Conservation (phyloP, 2,113 vertebrate genomes). For the Ariopsis seemanni region DNA sequence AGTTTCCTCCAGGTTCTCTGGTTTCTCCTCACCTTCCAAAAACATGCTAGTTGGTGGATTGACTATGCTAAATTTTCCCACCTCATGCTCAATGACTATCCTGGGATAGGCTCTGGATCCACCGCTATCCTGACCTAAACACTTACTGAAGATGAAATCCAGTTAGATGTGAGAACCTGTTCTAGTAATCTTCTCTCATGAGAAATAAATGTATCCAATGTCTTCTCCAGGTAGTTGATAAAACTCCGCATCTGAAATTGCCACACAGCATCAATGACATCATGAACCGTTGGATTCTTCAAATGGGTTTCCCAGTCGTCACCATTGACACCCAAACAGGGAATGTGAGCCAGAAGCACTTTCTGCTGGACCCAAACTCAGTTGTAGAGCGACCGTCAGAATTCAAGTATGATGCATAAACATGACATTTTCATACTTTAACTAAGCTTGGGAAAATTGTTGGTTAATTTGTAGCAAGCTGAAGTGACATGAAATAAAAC, state of each 20-base stretch:
- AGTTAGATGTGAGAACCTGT: neutral
- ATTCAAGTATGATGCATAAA: slow-evolving; percentile 77
- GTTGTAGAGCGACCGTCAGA: slow-evolving; percentile 74
- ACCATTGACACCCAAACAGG: slow-evolving; percentile 79
- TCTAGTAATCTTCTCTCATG: neutral
- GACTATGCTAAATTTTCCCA: neutral
- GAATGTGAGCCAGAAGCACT: slow-evolving; percentile 79
- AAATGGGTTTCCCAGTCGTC: slow-evolving; percentile 93
- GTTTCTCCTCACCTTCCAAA: neutral
- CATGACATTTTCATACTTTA: neutral
- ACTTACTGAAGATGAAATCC: neutral
- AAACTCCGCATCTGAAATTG: neutral
- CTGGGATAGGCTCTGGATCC: neutral
- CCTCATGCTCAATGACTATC: neutral
- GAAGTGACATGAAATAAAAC: neutral
- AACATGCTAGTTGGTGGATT: neutral
- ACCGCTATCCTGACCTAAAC: neutral
- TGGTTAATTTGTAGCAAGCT: neutral
- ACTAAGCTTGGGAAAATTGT: neutral
- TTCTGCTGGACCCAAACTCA: slow-evolving; percentile 79
- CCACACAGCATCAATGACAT: slow-evolving; percentile 72
- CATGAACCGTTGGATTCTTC: slow-evolving; percentile 91
- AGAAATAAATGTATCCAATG: neutral
- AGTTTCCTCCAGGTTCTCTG: neutral
- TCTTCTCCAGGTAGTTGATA: slow-evolving; percentile 63